These are phyloP conservation scores for Armadillidium nasatum DNA, from an alignment of 1,140 invertebrate genomes.

Conservation along the genomic window DNA sequence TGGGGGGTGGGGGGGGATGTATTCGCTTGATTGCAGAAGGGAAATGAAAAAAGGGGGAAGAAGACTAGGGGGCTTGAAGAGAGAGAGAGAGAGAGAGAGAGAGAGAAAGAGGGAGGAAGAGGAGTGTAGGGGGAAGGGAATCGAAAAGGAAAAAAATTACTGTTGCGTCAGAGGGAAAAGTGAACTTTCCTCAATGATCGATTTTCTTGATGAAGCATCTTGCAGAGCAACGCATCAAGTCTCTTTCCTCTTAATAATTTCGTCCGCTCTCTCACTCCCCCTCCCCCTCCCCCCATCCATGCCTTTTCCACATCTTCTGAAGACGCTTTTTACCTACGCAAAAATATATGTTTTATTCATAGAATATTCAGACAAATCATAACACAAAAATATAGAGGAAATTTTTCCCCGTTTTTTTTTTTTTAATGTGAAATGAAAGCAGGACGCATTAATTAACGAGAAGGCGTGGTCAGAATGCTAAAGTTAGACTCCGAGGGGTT, in stretches of 20 bases:
- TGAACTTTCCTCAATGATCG: neutral
- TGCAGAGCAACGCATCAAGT: neutral
- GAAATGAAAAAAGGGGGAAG: neutral
- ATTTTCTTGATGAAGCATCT: constrained; percentile 12
- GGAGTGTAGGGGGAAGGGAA: neutral
- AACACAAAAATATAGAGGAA: too few species aligned
- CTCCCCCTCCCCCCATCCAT: neutral
- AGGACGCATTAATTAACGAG: constrained; percentile 5
- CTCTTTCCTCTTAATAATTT: neutral
- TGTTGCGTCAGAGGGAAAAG: neutral
- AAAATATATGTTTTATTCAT: too few species aligned
- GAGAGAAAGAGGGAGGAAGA: neutral
- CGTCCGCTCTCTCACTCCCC: neutral
- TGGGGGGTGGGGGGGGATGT: neutral
- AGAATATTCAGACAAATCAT: too few species aligned
- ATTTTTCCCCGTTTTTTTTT: neutral
- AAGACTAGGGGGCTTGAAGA: neutral
- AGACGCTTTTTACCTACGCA: neutral
- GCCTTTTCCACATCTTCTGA: neutral
- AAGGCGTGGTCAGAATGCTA: constrained; percentile 4
- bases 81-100: neutral
- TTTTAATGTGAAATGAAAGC: neutral
- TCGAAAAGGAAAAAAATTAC: neutral
- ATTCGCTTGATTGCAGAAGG: constrained; percentile 6
- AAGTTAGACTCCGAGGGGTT: neutral